phyloP scores from a whole-genome alignment of 2,113 vertebrate species.

The Pardalotus punctatus region DNA sequence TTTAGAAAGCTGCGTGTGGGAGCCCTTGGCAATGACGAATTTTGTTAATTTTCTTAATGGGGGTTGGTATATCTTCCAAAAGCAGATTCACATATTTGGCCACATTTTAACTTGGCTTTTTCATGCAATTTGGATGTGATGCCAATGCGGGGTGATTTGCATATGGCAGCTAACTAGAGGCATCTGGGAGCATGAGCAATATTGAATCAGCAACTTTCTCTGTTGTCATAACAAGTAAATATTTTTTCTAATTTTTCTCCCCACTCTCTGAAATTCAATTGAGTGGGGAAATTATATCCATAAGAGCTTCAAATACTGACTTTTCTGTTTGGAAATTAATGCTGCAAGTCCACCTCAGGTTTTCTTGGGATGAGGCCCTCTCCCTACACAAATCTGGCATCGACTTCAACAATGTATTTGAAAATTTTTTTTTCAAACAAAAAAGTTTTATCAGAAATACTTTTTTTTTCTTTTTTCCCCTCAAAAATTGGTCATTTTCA shows the following conservation, averaged over 20 bases:
- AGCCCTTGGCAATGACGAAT: background rate
- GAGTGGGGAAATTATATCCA: background rate
- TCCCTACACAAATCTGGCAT: background rate
- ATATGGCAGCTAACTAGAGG: slow-evolving; percentile 15
- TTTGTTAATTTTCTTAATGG: slow-evolving; percentile 40
- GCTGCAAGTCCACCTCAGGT: background rate
- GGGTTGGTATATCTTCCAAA: background rate
- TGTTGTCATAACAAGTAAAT: slow-evolving; percentile 34
- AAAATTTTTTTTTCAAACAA: background rate
- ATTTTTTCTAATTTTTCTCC: background rate
- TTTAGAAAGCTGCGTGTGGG: background rate
- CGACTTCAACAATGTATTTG: background rate
- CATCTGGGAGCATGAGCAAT: background rate
- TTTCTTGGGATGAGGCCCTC: background rate
- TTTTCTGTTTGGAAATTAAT: background rate
- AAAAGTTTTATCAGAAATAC: background rate
- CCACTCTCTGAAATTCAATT: background rate
- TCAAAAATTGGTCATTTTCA: background rate
- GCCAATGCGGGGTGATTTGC: background rate
- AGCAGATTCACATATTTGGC: background rate
- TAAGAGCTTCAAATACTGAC: background rate
- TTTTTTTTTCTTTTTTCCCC: background rate
- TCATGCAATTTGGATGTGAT: background rate
- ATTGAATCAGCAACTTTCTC: background rate
- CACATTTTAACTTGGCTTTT: slow-evolving; percentile 11